A percentile compares a stretch with the other conserved stretches of the same genome.
phyloP scores from a whole-genome alignment of 2,113 vertebrate species.

The Mirza zaza region DNA sequence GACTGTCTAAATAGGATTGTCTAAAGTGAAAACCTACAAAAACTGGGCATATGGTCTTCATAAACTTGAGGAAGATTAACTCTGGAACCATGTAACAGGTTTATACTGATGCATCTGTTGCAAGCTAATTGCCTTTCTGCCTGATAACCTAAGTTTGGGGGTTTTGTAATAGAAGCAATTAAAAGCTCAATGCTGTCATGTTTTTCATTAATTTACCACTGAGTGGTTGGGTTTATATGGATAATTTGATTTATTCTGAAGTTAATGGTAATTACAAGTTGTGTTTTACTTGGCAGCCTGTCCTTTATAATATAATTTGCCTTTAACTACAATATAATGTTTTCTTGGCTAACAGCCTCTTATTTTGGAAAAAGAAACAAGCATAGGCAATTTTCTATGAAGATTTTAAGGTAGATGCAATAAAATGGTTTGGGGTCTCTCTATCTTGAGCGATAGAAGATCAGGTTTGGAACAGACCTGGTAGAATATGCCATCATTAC shows the following conservation, averaged over 20 bases:
- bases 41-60: slow-evolving; percentile 81
- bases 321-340: slow-evolving; percentile 71
- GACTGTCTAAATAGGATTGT: slow-evolving; percentile 71
- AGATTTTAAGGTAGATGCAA: slow-evolving; percentile 41
- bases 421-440: slow-evolving; percentile 3
- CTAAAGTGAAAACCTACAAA: slow-evolving; percentile 75
- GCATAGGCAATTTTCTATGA: not conserved
- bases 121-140: slow-evolving; percentile 80
- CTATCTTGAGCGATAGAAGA: not conserved
- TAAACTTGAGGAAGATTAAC: slow-evolving; percentile 81
- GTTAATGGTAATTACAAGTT: slow-evolving; percentile 78
- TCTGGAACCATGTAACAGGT: slow-evolving; percentile 67
- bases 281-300: slow-evolving; percentile 75
- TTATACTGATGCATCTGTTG: slow-evolving; percentile 75
- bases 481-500: not conserved
- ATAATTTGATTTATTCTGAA: slow-evolving; percentile 83
- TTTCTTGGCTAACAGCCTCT: slow-evolving; percentile 64
- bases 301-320: slow-evolving; percentile 83
- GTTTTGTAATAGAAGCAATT: slow-evolving; percentile 78
- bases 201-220: slow-evolving; percentile 78
- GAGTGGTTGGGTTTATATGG: slow-evolving; percentile 65
- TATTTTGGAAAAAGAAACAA: slow-evolving; percentile 28
- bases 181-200: slow-evolving; percentile 74
- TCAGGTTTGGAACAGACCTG: not conserved
- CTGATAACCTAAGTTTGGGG: slow-evolving; percentile 71